Percentiles rank a stretch among this genome's conserved stretches.
Conservation (phyloP, 1,140 invertebrate genomes). For the Heliconius melpomene region DNA sequence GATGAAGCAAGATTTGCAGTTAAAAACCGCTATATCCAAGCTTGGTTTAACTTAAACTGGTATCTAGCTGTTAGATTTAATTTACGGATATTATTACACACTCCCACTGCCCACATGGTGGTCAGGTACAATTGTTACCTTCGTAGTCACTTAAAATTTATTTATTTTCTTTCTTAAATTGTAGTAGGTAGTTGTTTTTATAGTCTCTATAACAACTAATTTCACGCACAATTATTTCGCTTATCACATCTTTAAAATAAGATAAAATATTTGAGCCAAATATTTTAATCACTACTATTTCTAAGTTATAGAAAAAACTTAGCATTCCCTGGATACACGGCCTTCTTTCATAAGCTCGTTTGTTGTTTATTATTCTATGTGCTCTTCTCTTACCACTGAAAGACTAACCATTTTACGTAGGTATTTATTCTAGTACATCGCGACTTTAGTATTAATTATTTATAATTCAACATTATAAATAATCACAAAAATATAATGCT, state of each 20-base stretch:
- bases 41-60: background rate
- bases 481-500: background rate
- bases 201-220: background rate
- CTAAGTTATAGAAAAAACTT: no score
- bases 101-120: background rate
- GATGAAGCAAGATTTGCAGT: background rate
- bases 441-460: no score
- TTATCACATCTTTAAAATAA: background rate
- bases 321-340: no score
- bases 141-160: background rate
- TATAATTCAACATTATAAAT: no score
- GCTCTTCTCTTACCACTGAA: no score
- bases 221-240: no score
- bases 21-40: background rate
- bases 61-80: background rate
- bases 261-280: background rate
- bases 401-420: no score
- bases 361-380: no score
- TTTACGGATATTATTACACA: background rate
- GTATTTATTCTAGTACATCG: no score
- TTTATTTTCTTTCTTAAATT: background rate
- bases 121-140: background rate
- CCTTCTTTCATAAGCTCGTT: no score
- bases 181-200: background rate
- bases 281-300: background rate